Evolutionary conservation across 2,113 vertebrate genomes (phyloP).

Genomic region (Tupaia chinensis): DNA sequence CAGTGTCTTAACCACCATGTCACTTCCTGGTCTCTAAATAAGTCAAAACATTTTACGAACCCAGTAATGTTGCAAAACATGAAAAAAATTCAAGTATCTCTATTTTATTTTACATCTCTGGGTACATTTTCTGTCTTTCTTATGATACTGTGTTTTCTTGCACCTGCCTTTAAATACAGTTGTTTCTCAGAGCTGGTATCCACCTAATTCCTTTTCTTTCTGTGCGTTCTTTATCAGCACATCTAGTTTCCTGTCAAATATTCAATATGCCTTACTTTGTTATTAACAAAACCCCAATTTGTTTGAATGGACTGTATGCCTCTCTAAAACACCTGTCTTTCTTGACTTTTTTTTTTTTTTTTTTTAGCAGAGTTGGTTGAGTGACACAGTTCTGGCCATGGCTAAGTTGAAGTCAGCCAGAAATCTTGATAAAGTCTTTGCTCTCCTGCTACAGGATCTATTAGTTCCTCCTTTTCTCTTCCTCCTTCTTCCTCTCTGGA

Average conservation of each 20-base stretch:
- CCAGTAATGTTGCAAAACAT: background rate
- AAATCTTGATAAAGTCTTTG: background rate
- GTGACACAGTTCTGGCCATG: background rate
- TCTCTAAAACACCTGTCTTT: background rate
- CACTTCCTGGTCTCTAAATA: background rate
- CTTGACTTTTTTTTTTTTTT: background rate
- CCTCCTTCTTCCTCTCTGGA: background rate
- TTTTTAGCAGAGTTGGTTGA: background rate
- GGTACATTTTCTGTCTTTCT: background rate
- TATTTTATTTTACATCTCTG: background rate
- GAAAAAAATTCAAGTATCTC: background rate
- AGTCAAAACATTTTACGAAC: constrained; percentile 2
- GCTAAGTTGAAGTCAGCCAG: background rate
- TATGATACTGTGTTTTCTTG: background rate
- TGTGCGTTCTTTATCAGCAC: background rate
- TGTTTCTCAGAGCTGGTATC: background rate
- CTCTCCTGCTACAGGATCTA: background rate
- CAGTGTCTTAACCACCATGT: no score
- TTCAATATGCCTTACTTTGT: background rate
- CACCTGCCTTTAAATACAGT: background rate
- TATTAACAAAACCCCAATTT: background rate
- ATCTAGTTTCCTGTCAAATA: background rate
- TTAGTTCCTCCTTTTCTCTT: background rate
- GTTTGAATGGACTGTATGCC: background rate
- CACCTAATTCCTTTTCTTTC: background rate